These are phyloP conservation scores for Oncorhynchus gorbuscha DNA, from an alignment of 2,113 vertebrate species.

Conservation along the genomic window DNA sequence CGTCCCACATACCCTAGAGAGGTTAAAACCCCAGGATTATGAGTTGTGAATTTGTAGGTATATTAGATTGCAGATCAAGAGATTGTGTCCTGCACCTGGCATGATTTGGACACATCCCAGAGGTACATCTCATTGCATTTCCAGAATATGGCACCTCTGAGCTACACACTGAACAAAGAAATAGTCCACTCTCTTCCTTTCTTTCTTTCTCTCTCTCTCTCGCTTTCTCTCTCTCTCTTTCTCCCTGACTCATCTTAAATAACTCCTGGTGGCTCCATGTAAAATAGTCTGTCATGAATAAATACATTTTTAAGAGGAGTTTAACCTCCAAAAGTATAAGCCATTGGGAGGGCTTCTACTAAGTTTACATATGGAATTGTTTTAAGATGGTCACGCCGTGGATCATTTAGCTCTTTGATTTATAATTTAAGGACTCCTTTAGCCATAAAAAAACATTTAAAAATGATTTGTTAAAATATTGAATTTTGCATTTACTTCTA, in stretches of 20 bases:
- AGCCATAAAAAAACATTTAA: too few species aligned
- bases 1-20: too few species aligned
- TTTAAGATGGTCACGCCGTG: too few species aligned
- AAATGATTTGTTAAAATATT: too few species aligned
- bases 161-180: slow-evolving; percentile 34
- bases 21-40: not conserved
- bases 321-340: slow-evolving; percentile 38
- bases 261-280: slow-evolving; percentile 47
- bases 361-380: too few species aligned
- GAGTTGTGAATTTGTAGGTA: slow-evolving; percentile 26
- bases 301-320: slow-evolving; percentile 51
- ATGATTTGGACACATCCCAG: slow-evolving; percentile 20
- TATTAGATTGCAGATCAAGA: slow-evolving; percentile 33
- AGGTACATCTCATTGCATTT: slow-evolving; percentile 50
- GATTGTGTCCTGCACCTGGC: slow-evolving; percentile 35
- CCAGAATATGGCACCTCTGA: slow-evolving; percentile 46
- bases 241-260: slow-evolving; percentile 38
- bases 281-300: slow-evolving; percentile 55
- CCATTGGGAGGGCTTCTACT: too few species aligned
- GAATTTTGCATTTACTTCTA: too few species aligned
- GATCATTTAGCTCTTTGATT: too few species aligned
- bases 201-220: too few species aligned
- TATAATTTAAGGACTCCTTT: too few species aligned
- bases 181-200: not conserved
- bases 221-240: too few species aligned